These are phyloP conservation scores for Brachionus paranguensis DNA, from an alignment of 1,140 invertebrate species.

Conservation along the genomic window DNA sequence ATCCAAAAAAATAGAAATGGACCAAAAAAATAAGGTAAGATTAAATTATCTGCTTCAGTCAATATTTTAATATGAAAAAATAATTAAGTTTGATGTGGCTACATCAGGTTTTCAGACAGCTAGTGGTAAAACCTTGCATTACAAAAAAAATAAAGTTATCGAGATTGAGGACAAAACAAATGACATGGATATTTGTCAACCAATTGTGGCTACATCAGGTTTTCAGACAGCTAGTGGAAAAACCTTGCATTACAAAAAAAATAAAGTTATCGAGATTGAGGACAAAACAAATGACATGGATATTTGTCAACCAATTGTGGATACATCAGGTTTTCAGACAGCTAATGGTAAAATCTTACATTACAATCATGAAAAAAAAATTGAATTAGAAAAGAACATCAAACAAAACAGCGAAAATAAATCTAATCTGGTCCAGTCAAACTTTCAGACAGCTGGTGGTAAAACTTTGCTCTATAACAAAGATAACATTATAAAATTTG, in stretches of 20 bases:
- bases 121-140: neutral
- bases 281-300: neutral
- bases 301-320: neutral
- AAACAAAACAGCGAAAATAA: neutral
- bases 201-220: neutral
- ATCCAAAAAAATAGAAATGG: neutral
- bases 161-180: neutral
- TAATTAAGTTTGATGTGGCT: neutral
- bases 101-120: conserved; percentile 6
- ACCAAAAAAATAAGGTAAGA: neutral
- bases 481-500: neutral
- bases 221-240: conserved; percentile 1
- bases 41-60: neutral
- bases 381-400: neutral
- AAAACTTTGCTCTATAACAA: neutral
- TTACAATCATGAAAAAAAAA: neutral
- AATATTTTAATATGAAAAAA: neutral
- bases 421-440: neutral
- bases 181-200: neutral
- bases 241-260: neutral
- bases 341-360: neutral
- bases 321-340: neutral
- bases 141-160: neutral
- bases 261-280: neutral
- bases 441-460: conserved; percentile 3